Conservation (phyloP, 2,113 vertebrate species). For the Pagrus major region DNA sequence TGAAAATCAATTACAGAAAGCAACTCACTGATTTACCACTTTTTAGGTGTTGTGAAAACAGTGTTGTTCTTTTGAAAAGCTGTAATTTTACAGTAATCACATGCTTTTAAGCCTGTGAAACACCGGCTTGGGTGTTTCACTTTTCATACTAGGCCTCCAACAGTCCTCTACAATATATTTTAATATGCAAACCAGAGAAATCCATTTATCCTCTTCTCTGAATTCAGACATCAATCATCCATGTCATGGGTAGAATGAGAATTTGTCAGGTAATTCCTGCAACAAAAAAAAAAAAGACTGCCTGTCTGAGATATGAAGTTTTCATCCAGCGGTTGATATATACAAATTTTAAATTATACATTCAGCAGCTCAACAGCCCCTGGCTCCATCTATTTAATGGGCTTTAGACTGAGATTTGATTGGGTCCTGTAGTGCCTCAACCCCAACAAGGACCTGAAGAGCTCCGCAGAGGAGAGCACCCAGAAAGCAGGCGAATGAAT, state of each 20-base stretch:
- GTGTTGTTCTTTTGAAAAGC: slow-evolving; percentile 7
- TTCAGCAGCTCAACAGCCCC: slow-evolving; percentile 41
- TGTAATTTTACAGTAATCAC: slow-evolving; percentile 34
- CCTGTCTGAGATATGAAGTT: slow-evolving; percentile 19
- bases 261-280: slow-evolving; percentile 36
- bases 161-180: slow-evolving; percentile 17
- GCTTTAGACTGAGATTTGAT: slow-evolving; percentile 55
- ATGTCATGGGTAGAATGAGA: slow-evolving; percentile 19
- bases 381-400: slow-evolving; percentile 44
- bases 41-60: slow-evolving; percentile 14
- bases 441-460: slow-evolving; percentile 59
- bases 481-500: slow-evolving; percentile 54
- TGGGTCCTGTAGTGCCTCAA: slow-evolving; percentile 42
- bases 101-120: slow-evolving; percentile 42
- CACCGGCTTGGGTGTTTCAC: neutral
- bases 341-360: slow-evolving; percentile 34
- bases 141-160: neutral
- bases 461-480: slow-evolving; percentile 36
- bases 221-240: slow-evolving; percentile 51
- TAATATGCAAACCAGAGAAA: slow-evolving; percentile 22
- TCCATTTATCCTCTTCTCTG: slow-evolving; percentile 37
- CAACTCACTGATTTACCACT: slow-evolving; percentile 1
- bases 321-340: slow-evolving; percentile 14
- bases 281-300: neutral
- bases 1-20: slow-evolving; percentile 46